Conservation (phyloP, 2,888 invertebrate species). For the Stenoptilia bipunctidactyla region DNA sequence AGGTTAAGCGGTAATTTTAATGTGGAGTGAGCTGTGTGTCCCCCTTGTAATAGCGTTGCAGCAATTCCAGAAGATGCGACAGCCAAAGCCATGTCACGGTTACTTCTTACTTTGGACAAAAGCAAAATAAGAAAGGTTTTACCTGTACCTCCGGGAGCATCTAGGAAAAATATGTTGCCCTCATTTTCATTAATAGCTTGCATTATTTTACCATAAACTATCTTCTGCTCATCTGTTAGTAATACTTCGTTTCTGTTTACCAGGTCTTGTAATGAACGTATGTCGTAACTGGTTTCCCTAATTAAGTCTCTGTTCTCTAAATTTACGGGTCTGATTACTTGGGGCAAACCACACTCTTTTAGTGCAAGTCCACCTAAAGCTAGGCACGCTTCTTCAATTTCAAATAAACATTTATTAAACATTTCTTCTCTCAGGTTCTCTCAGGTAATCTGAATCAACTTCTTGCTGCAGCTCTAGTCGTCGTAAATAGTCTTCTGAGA, state of each 20-base stretch:
- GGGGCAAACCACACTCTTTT: not conserved
- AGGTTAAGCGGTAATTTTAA: slow-evolving; percentile 4
- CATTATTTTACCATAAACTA: not conserved
- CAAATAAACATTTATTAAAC: not conserved
- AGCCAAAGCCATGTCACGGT: not conserved
- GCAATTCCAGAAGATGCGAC: not conserved
- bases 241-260: not conserved
- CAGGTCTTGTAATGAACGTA: not conserved
- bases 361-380: not conserved
- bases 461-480: not conserved
- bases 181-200: no score
- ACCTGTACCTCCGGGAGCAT: not conserved
- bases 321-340: not conserved
- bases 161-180: no score
- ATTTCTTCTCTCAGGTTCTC: not conserved
- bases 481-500: not conserved
- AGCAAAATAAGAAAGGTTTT: not conserved
- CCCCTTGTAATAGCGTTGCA: not conserved
- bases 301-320: not conserved
- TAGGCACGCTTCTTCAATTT: not conserved
- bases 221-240: not conserved
- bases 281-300: not conserved
- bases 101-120: not conserved
- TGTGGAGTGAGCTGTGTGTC: not conserved
- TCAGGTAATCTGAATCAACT: not conserved